Evolutionary conservation across 2,888 invertebrate genomes (phyloP).

Genomic region (Ethmia dodecea): DNA sequence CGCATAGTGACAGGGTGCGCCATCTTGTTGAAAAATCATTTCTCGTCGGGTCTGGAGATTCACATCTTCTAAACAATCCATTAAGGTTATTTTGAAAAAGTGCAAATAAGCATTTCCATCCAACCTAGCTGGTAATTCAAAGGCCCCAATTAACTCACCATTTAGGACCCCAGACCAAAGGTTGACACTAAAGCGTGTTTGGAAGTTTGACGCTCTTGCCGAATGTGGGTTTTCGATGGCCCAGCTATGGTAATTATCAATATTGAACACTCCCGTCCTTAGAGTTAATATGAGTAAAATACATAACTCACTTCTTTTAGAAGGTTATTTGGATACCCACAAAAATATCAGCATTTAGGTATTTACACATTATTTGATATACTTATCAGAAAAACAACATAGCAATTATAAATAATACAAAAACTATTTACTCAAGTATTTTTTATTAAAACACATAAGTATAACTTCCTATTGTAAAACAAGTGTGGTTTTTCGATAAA

Average conservation of each 20-base stretch:
- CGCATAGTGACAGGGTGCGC: conserved; percentile 5
- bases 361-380: no score
- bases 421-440: no score
- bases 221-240: conserved; percentile 17
- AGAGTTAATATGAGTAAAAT: no score
- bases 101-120: conserved; percentile 1
- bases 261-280: conserved; percentile 19
- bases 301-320: no score
- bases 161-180: conserved; percentile 14
- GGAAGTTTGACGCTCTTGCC: conserved; percentile 13
- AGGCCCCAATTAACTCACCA: conserved; percentile 13
- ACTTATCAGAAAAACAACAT: no score
- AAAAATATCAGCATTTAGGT: no score
- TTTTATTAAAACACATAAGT: no score
- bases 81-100: conserved; percentile 2
- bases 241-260: conserved; percentile 25
- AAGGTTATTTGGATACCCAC: no score
- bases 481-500: no score
- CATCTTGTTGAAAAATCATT: conserved; percentile 12
- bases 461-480: no score
- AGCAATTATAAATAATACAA: no score
- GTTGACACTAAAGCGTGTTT: conserved; percentile 15
- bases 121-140: conserved; percentile 9
- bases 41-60: conserved; percentile 1
- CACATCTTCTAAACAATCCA: conserved; percentile 7